Percentiles rank a stretch among this genome's conserved stretches.
Conservation (phyloP, 2,797 vertebrate genomes). For the Sciaenops ocellatus region DNA sequence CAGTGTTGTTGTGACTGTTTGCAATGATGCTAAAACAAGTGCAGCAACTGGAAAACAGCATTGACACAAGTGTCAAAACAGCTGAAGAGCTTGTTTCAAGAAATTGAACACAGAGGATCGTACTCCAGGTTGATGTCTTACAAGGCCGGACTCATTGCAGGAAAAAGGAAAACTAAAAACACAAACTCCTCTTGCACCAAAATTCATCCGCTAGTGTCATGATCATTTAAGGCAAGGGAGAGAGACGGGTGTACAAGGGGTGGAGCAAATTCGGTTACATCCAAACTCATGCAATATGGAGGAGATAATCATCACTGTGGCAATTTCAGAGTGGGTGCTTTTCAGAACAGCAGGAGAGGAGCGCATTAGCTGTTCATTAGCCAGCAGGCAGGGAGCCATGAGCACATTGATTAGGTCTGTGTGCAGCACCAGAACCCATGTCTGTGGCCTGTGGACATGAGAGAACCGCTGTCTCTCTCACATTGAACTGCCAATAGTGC, state of each 20-base stretch:
- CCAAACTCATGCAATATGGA: slow-evolving; percentile 75
- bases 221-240: slow-evolving; percentile 3
- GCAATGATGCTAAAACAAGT: slow-evolving; percentile 44
- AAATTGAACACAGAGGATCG: slow-evolving; percentile 28
- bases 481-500: slow-evolving; percentile 29
- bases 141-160: background rate
- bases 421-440: slow-evolving; percentile 44
- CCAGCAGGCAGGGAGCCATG: slow-evolving; percentile 64
- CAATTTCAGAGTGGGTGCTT: slow-evolving; percentile 59
- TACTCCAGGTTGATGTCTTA: slow-evolving; percentile 10
- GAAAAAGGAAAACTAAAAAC: slow-evolving; percentile 17
- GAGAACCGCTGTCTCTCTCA: slow-evolving; percentile 34
- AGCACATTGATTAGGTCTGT: slow-evolving; percentile 69
- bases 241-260: slow-evolving; percentile 23
- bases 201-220: slow-evolving; percentile 37
- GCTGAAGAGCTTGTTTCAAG: slow-evolving; percentile 37
- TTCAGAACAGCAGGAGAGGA: slow-evolving; percentile 48
- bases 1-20: slow-evolving; percentile 41
- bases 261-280: slow-evolving; percentile 67
- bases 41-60: slow-evolving; percentile 44
- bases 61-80: slow-evolving; percentile 44
- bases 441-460: slow-evolving; percentile 61
- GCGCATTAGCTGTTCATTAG: slow-evolving; percentile 76
- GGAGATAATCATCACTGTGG: slow-evolving; percentile 66
- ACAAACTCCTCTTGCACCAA: slow-evolving; percentile 14